A percentile compares a stretch with the other conserved stretches of the same genome.
Evolutionary conservation across 2,797 vertebrate genomes (phyloP).

Genomic region (Paratrypauchen microcephalus): DNA sequence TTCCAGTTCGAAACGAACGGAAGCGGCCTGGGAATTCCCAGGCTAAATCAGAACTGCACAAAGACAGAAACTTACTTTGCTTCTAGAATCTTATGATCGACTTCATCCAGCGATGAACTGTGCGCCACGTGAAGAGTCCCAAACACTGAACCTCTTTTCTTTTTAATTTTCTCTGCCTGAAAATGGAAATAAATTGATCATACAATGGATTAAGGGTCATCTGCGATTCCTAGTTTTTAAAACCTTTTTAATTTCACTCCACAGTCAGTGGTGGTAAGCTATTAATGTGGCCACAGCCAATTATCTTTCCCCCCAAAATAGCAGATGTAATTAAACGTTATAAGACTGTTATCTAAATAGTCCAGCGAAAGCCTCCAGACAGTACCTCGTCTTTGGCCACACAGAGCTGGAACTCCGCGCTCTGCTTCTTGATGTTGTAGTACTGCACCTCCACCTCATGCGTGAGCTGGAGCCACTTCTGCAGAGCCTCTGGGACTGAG

Average conservation of each 20-base stretch:
- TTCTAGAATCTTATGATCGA: slow-evolving; percentile 98
- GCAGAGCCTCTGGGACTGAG: slow-evolving; percentile 93
- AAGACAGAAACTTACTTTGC: slow-evolving; percentile 84
- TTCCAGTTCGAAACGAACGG: too few relatives aligned
- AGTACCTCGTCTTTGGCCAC: slow-evolving; percentile 95
- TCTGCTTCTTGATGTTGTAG: slow-evolving; percentile 99
- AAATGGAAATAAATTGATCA: not conserved
- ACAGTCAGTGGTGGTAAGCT: too few relatives aligned
- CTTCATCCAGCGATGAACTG: slow-evolving; percentile 96
- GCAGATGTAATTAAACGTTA: too few relatives aligned
- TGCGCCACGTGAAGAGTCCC: slow-evolving; percentile 96
- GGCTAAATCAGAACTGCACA: too few relatives aligned
- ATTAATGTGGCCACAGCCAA: too few relatives aligned
- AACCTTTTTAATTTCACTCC: not conserved
- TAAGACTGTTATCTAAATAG: not conserved
- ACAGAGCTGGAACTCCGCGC: slow-evolving; percentile 89
- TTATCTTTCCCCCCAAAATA: too few relatives aligned
- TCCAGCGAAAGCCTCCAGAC: not conserved
- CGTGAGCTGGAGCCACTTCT: slow-evolving; percentile 98
- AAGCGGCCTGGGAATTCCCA: too few relatives aligned
- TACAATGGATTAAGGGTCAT: not conserved
- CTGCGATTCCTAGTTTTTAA: not conserved
- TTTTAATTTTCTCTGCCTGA: slow-evolving; percentile 99
- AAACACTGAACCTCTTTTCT: slow-evolving; percentile 93
- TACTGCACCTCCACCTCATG: slow-evolving; percentile 98